These are phyloP conservation scores for Larimichthys polyactis DNA, from an alignment of 2,113 vertebrate genomes.

Conservation along the genomic window DNA sequence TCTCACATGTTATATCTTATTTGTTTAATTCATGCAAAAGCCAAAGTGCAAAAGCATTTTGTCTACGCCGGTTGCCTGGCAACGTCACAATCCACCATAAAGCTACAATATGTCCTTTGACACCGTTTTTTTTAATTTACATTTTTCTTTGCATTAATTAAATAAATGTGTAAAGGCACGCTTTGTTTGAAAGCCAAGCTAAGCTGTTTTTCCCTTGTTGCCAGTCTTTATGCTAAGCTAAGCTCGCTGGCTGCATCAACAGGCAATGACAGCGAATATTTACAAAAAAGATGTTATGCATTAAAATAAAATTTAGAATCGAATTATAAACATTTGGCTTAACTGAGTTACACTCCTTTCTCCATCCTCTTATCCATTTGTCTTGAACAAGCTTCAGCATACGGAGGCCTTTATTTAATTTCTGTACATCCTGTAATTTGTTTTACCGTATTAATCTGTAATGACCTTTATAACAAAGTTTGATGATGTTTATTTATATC, in stretches of 20 bases:
- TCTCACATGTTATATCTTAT: background rate
- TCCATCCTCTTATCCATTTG: slow-evolving; percentile 10
- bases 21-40: too few species aligned
- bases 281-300: background rate
- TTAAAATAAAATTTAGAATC: background rate
- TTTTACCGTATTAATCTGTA: slow-evolving; percentile 50
- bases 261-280: background rate
- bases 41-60: too few species aligned
- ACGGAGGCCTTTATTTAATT: slow-evolving; percentile 30
- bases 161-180: too few species aligned
- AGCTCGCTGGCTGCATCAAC: background rate
- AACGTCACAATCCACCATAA: too few species aligned
- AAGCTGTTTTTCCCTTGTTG: background rate
- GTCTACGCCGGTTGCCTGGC: too few species aligned
- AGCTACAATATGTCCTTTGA: too few species aligned
- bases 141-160: too few species aligned
- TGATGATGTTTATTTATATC: slow-evolving; percentile 19
- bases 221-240: background rate
- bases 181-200: background rate
- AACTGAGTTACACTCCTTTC: slow-evolving; percentile 13
- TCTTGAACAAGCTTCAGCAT: slow-evolving; percentile 28
- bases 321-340: background rate
- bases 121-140: too few species aligned
- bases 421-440: slow-evolving; percentile 38
- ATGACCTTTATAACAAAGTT: slow-evolving; percentile 7